Evolutionary conservation across 2,113 vertebrate genomes (phyloP).

Genomic region (Lethenteron camtschaticum): DNA sequence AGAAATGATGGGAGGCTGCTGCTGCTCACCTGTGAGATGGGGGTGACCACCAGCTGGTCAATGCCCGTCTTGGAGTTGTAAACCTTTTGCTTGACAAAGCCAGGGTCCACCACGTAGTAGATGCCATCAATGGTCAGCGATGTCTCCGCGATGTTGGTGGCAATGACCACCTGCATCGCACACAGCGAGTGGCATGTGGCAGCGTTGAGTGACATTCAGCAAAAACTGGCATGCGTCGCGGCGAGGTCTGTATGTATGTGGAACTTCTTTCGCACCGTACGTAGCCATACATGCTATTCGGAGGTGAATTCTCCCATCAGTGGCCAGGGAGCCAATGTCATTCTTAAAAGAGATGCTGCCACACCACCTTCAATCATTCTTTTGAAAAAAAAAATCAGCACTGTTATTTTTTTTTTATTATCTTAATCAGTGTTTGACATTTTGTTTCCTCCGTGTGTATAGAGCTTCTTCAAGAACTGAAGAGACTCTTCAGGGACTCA

Average conservation of each 20-base stretch:
- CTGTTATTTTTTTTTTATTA: too few species aligned
- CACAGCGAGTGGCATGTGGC: too few species aligned
- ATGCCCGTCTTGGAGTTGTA: conserved; percentile 98
- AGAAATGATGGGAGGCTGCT: too few species aligned
- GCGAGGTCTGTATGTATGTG: not conserved
- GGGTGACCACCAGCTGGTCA: conserved; percentile 88
- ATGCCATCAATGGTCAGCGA: conserved; percentile 92
- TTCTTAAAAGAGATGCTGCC: not conserved
- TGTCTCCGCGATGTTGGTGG: conserved; percentile 90
- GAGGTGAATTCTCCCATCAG: not conserved
- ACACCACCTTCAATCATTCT: not conserved
- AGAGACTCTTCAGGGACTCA: too few species aligned
- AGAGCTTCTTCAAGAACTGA: too few species aligned
- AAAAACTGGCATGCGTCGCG: not conserved
- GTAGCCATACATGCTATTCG: not conserved
- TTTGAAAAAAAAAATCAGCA: too few species aligned
- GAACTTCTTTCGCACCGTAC: too few species aligned
- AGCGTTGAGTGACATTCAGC: not conserved
- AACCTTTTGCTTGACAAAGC: conserved; percentile 93
- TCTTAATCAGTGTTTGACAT: too few species aligned
- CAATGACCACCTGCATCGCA: conserved; percentile 57
- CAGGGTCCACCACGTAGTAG: conserved; percentile 89
- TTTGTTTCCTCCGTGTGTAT: too few species aligned
- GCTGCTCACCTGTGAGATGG: conserved; percentile 62
- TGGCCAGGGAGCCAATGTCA: not conserved